These are phyloP conservation scores for Scaptomyza flava DNA, from an alignment of 2,888 invertebrate genomes.

Conservation along the genomic window DNA sequence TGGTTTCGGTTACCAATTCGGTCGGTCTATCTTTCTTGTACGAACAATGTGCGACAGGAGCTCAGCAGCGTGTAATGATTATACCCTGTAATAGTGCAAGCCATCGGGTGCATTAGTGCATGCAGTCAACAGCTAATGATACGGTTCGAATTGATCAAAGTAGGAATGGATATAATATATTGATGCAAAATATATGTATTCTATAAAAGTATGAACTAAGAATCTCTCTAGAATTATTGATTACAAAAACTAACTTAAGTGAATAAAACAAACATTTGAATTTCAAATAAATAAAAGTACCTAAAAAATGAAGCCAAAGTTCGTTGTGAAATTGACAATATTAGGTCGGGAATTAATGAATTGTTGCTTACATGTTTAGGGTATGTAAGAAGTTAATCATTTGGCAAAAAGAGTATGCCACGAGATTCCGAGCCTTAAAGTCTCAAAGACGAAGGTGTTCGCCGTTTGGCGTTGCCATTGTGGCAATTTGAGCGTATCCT, in stretches of 20 bases:
- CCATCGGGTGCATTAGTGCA: constrained; percentile 2
- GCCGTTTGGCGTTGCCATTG: constrained; percentile 54
- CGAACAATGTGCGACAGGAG: constrained; percentile 58
- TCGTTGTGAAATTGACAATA: too few relatives aligned
- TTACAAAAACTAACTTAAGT: too few relatives aligned
- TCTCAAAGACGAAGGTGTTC: constrained; percentile 48
- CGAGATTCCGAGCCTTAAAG: not conserved
- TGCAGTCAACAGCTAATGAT: not conserved
- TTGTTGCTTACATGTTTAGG: not conserved
- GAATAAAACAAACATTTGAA: too few relatives aligned
- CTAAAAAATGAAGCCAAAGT: too few relatives aligned
- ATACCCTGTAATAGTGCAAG: constrained; percentile 25
- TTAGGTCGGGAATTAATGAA: not conserved
- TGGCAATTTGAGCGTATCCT: constrained; percentile 76
- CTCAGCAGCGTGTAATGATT: constrained; percentile 74
- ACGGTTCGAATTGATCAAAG: not conserved
- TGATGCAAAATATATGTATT: too few relatives aligned
- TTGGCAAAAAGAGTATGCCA: not conserved
- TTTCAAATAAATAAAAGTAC: too few relatives aligned
- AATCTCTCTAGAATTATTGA: too few relatives aligned
- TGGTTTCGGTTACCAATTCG: constrained; percentile 51
- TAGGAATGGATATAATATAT: too few relatives aligned
- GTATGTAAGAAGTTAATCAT: constrained; percentile 5
- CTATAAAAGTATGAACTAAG: too few relatives aligned
- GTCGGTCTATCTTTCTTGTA: constrained; percentile 22